These are phyloP conservation scores for Ptyas mucosa DNA, from an alignment of 2,113 vertebrate genomes.

Conservation along the genomic window DNA sequence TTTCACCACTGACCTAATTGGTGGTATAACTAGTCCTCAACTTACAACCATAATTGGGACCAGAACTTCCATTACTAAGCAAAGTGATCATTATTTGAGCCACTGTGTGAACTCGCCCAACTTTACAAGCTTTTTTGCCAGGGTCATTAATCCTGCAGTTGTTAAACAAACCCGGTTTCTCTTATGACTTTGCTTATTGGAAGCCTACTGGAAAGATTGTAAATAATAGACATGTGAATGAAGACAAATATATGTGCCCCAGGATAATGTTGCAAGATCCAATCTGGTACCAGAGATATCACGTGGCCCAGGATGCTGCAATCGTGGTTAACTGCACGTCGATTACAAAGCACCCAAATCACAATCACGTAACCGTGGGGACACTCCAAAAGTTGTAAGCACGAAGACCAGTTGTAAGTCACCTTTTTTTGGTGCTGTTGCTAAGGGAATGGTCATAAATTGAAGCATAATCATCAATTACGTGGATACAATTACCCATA, in stretches of 20 bases:
- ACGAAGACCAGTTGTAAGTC: neutral
- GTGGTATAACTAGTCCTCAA: neutral
- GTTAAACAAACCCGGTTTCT: neutral
- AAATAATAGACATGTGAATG: neutral
- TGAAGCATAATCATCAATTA: neutral
- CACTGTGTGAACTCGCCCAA: neutral
- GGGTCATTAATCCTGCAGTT: neutral
- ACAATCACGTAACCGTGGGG: neutral
- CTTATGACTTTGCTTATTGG: neutral
- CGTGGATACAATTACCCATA: neutral
- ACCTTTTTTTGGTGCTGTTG: neutral
- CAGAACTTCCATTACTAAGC: neutral
- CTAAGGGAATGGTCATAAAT: neutral
- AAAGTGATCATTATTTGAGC: neutral
- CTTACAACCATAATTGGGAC: neutral
- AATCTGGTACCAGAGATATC: neutral
- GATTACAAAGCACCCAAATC: neutral
- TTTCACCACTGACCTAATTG: neutral
- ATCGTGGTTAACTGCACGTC: neutral
- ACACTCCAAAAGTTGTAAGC: neutral
- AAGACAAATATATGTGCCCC: neutral
- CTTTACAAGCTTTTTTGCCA: neutral
- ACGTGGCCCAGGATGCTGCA: neutral
- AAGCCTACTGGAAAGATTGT: neutral
- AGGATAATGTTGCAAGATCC: neutral